Percentiles rank a stretch among this genome's conserved stretches.
phyloP scores from a whole-genome alignment of 2,797 vertebrate genomes.

The Phrynocephalus forsythii region DNA sequence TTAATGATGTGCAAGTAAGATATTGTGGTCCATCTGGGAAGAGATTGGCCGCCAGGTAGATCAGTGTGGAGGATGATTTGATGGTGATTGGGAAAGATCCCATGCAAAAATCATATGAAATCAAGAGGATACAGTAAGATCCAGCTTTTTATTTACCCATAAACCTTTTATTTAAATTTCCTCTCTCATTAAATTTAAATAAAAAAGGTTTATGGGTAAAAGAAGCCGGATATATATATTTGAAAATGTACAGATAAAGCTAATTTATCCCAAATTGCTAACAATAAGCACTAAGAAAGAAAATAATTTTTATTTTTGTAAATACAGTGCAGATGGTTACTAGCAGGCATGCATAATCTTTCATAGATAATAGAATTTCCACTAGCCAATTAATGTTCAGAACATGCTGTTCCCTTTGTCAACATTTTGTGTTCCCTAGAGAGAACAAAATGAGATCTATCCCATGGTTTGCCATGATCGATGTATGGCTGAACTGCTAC shows the following conservation, averaged over 20 bases:
- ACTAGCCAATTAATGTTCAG: conserved; percentile 61
- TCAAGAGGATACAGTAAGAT: too few species aligned
- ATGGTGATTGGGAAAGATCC: too few species aligned
- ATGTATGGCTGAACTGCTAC: conserved; percentile 32
- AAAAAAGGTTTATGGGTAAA: too few species aligned
- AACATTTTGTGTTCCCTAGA: conserved; percentile 49
- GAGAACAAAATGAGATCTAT: conserved; percentile 52
- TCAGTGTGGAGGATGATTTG: too few species aligned
- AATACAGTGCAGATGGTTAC: conserved; percentile 64
- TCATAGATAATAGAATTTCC: conserved; percentile 64
- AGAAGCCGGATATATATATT: too few species aligned
- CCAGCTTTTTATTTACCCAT: too few species aligned
- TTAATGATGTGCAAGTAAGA: too few species aligned
- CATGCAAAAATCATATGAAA: too few species aligned
- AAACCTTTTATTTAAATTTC: too few species aligned
- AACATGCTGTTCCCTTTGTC: conserved; percentile 63
- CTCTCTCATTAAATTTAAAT: too few species aligned
- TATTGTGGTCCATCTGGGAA: too few species aligned
- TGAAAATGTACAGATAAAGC: conserved; percentile 26
- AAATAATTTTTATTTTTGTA: conserved; percentile 55
- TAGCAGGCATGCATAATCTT: conserved; percentile 54
- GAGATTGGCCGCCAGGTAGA: too few species aligned
- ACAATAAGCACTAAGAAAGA: conserved; percentile 37
- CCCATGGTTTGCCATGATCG: conserved; percentile 35
- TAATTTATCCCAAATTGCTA: conserved; percentile 53